A percentile compares a stretch with the other conserved stretches of the same genome.
Evolutionary conservation across 2,113 vertebrate species (phyloP).

Genomic region (Malurus cyaneus): DNA sequence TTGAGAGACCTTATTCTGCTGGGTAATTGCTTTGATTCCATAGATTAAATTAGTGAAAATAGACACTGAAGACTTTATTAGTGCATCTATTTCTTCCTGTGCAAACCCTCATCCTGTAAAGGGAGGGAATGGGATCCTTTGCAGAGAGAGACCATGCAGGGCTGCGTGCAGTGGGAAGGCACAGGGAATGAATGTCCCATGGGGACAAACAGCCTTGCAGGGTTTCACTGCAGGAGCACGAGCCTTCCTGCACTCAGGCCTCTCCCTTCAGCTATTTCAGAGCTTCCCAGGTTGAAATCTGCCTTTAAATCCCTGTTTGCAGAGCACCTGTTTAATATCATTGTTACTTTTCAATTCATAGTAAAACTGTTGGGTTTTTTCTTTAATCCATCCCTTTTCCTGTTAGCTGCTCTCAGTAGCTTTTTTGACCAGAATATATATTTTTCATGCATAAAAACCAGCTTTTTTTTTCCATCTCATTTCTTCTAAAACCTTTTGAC

Average conservation of each 20-base stretch:
- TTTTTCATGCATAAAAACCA: not conserved
- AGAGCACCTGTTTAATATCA: not conserved
- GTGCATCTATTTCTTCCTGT: not conserved
- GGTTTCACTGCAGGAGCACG: not conserved
- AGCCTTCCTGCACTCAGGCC: not conserved
- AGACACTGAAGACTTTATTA: not conserved
- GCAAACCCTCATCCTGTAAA: not conserved
- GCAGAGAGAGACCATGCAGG: not conserved
- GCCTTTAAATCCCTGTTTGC: not conserved
- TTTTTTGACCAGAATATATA: not conserved
- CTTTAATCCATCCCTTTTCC: not conserved
- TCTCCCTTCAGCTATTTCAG: not conserved
- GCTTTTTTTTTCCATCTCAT: not conserved
- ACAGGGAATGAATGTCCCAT: not conserved
- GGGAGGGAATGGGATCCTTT: not conserved
- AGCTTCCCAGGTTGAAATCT: not conserved
- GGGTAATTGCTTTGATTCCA: not conserved
- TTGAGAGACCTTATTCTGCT: not conserved
- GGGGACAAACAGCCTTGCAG: not conserved
- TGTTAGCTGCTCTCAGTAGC: not conserved
- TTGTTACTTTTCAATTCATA: not conserved
- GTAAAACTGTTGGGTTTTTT: fast-evolving
- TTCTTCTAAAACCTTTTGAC: not conserved
- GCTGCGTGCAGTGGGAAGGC: not conserved
- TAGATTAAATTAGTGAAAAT: not conserved